Conservation (phyloP, 2,888 invertebrate species). For the Siphlonurus alternatus region DNA sequence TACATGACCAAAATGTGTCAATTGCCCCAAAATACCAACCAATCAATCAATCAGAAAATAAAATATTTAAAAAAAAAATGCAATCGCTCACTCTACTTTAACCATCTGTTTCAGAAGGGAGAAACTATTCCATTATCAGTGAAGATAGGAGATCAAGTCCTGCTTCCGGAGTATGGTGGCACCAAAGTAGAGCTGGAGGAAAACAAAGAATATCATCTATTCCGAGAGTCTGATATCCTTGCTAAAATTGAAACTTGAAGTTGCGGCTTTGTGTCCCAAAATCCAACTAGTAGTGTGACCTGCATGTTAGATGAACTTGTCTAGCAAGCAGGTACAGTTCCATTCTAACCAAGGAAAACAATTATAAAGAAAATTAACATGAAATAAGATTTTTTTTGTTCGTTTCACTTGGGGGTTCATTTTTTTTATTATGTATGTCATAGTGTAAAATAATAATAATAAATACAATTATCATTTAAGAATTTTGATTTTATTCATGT, state of each 20-base stretch:
- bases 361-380: background rate
- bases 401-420: background rate
- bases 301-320: background rate
- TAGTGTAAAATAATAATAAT: background rate
- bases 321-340: background rate
- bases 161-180: conserved; percentile 97
- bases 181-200: conserved; percentile 82
- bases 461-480: conserved; percentile 3
- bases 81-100: too few relatives aligned
- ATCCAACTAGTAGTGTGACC: background rate
- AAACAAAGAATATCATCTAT: conserved; percentile 83
- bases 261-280: background rate
- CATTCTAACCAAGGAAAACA: background rate
- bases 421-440: conserved; percentile 4
- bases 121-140: conserved; percentile 61
- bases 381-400: too few relatives aligned
- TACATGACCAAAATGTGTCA: too few relatives aligned
- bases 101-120: conserved; percentile 50
- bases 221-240: conserved; percentile 89
- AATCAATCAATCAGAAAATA: too few relatives aligned
- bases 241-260: conserved; percentile 56
- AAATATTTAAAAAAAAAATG: too few relatives aligned
- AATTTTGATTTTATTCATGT: too few relatives aligned
- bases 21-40: too few relatives aligned
- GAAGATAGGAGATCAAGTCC: conserved; percentile 82